Base-by-base conservation (phyloP, 2,888 invertebrate genomes). In the Epistrophella euchroma region DNA sequence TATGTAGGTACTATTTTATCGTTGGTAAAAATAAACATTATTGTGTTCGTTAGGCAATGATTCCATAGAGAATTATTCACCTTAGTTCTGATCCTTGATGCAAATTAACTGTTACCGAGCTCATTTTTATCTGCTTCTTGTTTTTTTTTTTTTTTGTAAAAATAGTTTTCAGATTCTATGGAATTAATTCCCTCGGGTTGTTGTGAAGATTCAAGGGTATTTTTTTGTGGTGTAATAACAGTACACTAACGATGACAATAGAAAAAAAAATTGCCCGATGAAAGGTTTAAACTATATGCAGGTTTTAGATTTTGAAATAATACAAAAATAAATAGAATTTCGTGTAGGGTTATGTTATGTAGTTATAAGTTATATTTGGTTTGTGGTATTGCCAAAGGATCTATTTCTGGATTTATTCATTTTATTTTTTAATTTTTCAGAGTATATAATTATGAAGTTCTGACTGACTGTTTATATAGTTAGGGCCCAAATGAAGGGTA, bases 21-120 rank as follows among this genome's bases (percentile, higher is more conserved):
- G 19, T 47, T 47, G 47, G 47, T 47, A 19, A 19, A 17, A 43
- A 43, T 2, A n/a, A 52, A 52, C n/a, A 52, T 15, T 52, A 52
- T 52, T 15, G 52, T 9, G 3, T 52, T 52, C 52, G 52, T 52
- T 52, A 52, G 25, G 52, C 28, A 5, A 52, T 9, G 9, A 52
- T 19, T 52, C 52, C 52, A 28, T 28, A 28, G 52, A n/a, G 52
- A 52, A 28, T 52, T n/a, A n/a, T n/a, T n/a, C 28, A 52, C 25
- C 15, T 52, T 28, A n/a, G 15, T 52, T 6, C 28, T 52, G 52
- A 28, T 52, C 52, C 52, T 28, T 52, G 52, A 52, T 9, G 52
- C 25, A 52, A 52, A 52, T 52, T 52, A 52, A 52, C 52, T 52
- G n/a, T 52, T 52, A 52, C 52, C 22, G 7, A 52, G 25, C 50